phyloP scores from a whole-genome alignment of 2,113 vertebrate species.

The Sinosuthora webbiana region DNA sequence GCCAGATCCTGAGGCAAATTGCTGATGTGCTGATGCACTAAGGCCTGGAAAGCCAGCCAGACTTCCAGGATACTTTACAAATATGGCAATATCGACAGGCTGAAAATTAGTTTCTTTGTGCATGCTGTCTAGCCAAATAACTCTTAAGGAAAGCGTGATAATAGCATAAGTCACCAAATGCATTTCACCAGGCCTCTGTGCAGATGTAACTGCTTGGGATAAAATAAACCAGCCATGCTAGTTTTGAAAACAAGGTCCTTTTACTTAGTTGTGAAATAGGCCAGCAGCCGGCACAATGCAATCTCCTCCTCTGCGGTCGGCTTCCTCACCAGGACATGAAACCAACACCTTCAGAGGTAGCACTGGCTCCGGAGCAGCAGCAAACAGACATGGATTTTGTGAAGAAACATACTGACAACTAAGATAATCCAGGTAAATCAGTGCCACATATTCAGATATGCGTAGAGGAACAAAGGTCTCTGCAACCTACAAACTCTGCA shows the following conservation, averaged over 20 bases:
- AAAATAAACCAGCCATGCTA: conserved; percentile 26
- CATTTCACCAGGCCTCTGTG: neutral
- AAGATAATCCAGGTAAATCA: neutral
- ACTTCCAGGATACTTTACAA: neutral
- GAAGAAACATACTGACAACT: accelerated
- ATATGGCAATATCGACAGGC: conserved; percentile 8
- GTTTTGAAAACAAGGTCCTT: conserved; percentile 1
- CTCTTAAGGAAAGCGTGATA: neutral
- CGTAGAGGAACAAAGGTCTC: neutral
- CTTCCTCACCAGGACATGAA: neutral
- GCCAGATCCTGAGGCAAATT: conserved; percentile 52
- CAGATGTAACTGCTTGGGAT: neutral
- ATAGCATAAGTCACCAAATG: conserved; percentile 20
- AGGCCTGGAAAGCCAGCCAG: conserved; percentile 5
- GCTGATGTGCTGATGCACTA: conserved; percentile 36
- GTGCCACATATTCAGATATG: neutral
- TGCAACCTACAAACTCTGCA: neutral
- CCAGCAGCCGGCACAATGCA: accelerated
- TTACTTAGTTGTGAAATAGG: neutral
- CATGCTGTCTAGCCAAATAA: conserved; percentile 15
- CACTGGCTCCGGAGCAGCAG: neutral
- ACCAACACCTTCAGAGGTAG: neutral
- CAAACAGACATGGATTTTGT: accelerated
- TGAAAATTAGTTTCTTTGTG: conserved; percentile 44
- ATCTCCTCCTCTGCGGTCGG: accelerated